These are phyloP conservation scores for Tenthredo distinguenda DNA, from an alignment of 2,888 invertebrate genomes.

Conservation along the genomic window DNA sequence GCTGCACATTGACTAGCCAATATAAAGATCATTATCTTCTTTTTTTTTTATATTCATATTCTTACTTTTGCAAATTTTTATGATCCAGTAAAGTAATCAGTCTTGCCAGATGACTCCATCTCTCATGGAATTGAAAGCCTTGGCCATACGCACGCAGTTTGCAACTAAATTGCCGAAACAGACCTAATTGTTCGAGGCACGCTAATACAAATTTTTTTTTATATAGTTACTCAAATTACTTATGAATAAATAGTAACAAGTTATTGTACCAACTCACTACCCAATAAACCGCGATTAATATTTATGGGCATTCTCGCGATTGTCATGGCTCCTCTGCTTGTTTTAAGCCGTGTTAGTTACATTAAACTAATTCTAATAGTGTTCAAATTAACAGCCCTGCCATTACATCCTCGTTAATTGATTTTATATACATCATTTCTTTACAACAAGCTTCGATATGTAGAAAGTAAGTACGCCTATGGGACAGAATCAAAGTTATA, in stretches of 20 bases:
- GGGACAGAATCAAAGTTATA: constrained; percentile 66
- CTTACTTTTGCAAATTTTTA: constrained; percentile 51
- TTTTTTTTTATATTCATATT: constrained; percentile 46
- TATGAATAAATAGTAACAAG: constrained; percentile 54
- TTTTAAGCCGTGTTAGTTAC: constrained; percentile 54
- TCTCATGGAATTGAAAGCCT: constrained; percentile 71
- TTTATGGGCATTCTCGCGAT: constrained; percentile 58
- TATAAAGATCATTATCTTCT: constrained; percentile 72
- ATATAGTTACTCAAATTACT: constrained; percentile 52
- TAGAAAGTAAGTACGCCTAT: constrained; percentile 70
- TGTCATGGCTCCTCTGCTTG: constrained; percentile 72
- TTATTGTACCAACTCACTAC: constrained; percentile 53
- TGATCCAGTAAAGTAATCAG: constrained; percentile 68
- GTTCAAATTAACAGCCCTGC: constrained; percentile 66
- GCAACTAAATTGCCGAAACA: constrained; percentile 59
- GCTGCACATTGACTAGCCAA: constrained; percentile 76
- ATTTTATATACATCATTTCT: constrained; percentile 53
- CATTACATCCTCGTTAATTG: constrained; percentile 62
- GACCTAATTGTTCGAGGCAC: constrained; percentile 62
- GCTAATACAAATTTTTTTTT: constrained; percentile 53
- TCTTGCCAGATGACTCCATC: constrained; percentile 70
- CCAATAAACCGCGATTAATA: constrained; percentile 50
- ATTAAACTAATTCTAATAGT: constrained; percentile 64
- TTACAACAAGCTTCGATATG: constrained; percentile 62
- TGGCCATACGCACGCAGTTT: constrained; percentile 71